These are phyloP conservation scores for Danionella cerebrum DNA, from an alignment of 2,113 vertebrate species.

Conservation along the genomic window DNA sequence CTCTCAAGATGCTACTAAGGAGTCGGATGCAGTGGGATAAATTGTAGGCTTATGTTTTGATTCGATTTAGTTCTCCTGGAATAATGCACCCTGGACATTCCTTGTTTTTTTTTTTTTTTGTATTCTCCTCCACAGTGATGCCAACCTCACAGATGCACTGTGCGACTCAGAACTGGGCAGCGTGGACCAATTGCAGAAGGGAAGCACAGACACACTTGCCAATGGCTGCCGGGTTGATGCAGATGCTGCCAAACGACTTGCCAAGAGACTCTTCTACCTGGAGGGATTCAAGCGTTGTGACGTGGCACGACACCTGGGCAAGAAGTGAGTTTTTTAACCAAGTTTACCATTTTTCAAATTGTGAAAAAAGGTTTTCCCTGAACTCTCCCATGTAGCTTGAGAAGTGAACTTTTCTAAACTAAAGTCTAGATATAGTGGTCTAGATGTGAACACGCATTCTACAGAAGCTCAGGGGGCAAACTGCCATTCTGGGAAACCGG, in stretches of 20 bases:
- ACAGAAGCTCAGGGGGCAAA: no score
- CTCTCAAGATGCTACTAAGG: neutral
- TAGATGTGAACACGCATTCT: no score
- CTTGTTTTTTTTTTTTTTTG: constrained; percentile 28
- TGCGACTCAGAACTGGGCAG: constrained; percentile 87
- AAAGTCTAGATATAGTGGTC: no score
- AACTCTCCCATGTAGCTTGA: no score
- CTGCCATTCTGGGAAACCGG: no score
- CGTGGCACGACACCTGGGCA: constrained; percentile 89
- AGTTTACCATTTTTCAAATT: no score
- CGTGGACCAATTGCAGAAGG: constrained; percentile 74
- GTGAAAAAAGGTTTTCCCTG: no score
- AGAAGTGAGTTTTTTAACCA: constrained; percentile 83
- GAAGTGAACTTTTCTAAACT: no score
- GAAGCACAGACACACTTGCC: constrained; percentile 81
- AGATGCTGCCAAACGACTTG: constrained; percentile 82
- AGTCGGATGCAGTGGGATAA: neutral
- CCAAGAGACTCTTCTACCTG: constrained; percentile 86
- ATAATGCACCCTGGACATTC: no score
- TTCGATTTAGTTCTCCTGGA: no score
- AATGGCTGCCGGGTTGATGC: constrained; percentile 83
- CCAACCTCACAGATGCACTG: constrained; percentile 80
- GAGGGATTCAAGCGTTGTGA: constrained; percentile 96
- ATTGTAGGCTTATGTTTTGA: no score
- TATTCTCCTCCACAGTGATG: constrained; percentile 63